Percentiles rank a stretch among this genome's conserved stretches.
These are phyloP conservation scores for Caradrina kadenii DNA, from an alignment of 2,888 invertebrate species.

Conservation along the genomic window DNA sequence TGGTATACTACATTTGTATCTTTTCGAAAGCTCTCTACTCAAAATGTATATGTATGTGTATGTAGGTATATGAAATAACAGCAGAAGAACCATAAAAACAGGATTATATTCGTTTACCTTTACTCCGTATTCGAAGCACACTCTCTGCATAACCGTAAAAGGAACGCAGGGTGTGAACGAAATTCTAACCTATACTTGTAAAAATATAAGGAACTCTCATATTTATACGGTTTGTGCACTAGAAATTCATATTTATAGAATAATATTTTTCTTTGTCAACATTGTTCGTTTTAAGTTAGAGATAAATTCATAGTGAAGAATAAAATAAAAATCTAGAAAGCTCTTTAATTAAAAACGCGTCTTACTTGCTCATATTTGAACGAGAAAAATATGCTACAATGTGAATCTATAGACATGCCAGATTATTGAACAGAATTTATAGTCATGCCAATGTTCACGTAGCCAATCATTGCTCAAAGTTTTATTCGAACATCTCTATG, in stretches of 20 bases:
- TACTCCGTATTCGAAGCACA: constrained; percentile 61
- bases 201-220: constrained; percentile 36
- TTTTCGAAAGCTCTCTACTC: constrained; percentile 8
- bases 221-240: constrained; percentile 16
- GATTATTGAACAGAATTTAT: constrained; percentile 1
- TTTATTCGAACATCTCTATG: constrained; percentile 15
- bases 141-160: constrained; percentile 57
- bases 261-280: background rate
- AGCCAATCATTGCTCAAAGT: constrained; percentile 22
- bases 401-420: background rate
- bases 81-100: constrained; percentile 61
- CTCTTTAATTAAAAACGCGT: background rate
- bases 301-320: background rate
- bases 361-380: background rate
- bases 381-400: background rate
- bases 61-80: constrained; percentile 47
- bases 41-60: too few relatives aligned
- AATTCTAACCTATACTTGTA: constrained; percentile 30
- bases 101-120: constrained; percentile 58
- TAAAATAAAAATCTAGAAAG: background rate
- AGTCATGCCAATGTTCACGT: background rate
- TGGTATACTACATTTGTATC: background rate
- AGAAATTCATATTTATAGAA: constrained; percentile 18
- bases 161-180: constrained; percentile 38
- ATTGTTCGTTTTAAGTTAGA: background rate